Base-by-base conservation (phyloP, 2,888 invertebrate genomes). In the Parnassius mnemosyne region DNA sequence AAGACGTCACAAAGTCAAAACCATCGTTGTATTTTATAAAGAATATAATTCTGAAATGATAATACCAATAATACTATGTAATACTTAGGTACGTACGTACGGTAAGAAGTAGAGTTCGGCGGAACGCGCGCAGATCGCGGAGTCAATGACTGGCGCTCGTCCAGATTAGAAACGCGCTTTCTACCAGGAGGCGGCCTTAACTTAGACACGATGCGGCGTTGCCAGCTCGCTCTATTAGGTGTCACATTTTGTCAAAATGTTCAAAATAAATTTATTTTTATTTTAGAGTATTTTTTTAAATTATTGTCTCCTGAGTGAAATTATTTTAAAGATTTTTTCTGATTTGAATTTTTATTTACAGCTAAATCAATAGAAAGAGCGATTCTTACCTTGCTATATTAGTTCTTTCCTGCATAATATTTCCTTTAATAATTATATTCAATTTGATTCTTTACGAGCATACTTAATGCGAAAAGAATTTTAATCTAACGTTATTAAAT, bases 141-240 rank as follows among this genome's bases (percentile, higher is more conserved):
- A 89, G 89, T 89, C 89, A 89, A 81, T 89, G 89, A 89, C 88
- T 89, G 89, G 69, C 76, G 80, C 57, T 64, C 76, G 77, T 82
- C 81, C 80, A 88, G 89, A 89, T 89, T 89, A 89, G 89, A 89
- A 89, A 89, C 88, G 85, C 79, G 86, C 89, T 89, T 89, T 89
- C 89, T 88, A 88, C 80, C 70, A 72, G 71, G 76, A 80, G 87
- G 85, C 87, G 85, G 87, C 76, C 71, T 70, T 81, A 84, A 58
- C 64, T 68, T 83, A 81, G 79, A 80, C 69, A 64, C 43, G 3
- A 16, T 41, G 74, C 84, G 85, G 69, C 80, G 89, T 89, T 89
- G 89, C 87, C 87, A 81, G 78, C 75, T 69, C 77, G 83, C 12
- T 66, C 66, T 60, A 61, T 68, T 71, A 68, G 71, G 70, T 58